phyloP scores from a whole-genome alignment of 2,797 vertebrate genomes.

The Limnodromus scolopaceus region DNA sequence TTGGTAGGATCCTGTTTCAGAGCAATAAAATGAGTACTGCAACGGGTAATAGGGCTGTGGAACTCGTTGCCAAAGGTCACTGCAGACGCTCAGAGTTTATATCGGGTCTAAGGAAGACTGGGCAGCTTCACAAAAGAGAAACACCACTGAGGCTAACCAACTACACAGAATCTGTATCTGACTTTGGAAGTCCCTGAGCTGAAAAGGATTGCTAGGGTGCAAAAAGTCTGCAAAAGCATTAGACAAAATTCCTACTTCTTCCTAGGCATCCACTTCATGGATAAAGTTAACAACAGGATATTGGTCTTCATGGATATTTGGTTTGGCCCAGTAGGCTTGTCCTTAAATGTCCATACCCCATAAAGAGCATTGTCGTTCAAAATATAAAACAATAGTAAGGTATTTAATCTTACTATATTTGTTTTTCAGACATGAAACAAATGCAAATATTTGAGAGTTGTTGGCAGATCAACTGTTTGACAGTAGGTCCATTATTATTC shows the following conservation, averaged over 20 bases:
- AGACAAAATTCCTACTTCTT: neutral
- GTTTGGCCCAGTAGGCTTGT: neutral
- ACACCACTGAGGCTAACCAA: neutral
- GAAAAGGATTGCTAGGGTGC: neutral
- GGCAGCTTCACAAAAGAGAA: neutral
- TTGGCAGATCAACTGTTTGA: neutral
- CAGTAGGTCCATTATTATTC: neutral
- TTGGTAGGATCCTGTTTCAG: neutral
- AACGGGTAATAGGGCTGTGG: neutral
- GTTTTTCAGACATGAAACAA: conserved; percentile 2
- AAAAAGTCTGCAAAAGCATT: neutral
- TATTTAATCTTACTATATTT: neutral
- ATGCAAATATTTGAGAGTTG: conserved; percentile 28
- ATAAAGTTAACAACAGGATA: neutral
- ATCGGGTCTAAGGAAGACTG: neutral
- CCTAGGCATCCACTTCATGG: neutral
- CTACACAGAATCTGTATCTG: neutral
- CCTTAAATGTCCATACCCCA: neutral
- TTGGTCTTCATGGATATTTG: neutral
- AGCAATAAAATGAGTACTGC: neutral
- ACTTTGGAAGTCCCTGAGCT: neutral
- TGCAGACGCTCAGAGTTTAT: neutral
- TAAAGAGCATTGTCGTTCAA: neutral
- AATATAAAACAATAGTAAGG: neutral
- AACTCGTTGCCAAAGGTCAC: neutral